Evolutionary conservation across 1,140 invertebrate species (phyloP), one percentile per base, ranked within the genome.

Genomic region (Leptinotarsa undecemlineata): DNA sequence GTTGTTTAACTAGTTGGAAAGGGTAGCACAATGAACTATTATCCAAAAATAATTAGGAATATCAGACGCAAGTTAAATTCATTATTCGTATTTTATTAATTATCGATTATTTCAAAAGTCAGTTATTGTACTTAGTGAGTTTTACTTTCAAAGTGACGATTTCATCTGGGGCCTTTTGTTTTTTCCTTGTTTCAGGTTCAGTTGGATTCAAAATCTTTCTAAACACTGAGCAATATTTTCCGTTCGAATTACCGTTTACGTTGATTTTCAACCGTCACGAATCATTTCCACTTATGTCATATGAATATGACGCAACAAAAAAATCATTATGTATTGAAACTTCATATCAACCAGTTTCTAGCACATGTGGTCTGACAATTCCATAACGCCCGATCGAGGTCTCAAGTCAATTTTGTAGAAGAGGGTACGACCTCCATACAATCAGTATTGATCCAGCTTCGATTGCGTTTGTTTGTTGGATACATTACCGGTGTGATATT

Each of bases 381-480:
- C 51, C 51, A 57, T 57, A 57, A 57, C 51, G 51, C 51, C 33
- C 51, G 51, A 71, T 64, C 62, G 74, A 75, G 63, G 74, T 75
- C 74, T 75, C 64, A 75, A 75, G 74, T 72, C 64, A 57, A 51
- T 72, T 68, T 48, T 20, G 73, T 62, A 42, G 71, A 64, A 64
- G 74, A 75, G 74, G 74, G 60, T 75, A 33, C 73, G 74, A 75
- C 69, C 74, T 75, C 74, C 73, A 74, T 62, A 47, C 66, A 68
- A 75, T 71, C 74, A 75, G 74, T 75, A 75, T 71, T 72, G 74
- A 67, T 71, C 68, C 69, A 66, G 47, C 61, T 62, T 75, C 74
- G 69, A 75, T 72, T 72, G 74, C 68, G 69, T 48, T 71, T 70
- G 51, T 57, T 57, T 64, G 14, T 64, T 64, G 14, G 20, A 57